These are phyloP conservation scores for Medauroidea extradentata DNA, from an alignment of 1,140 invertebrate species.

Conservation along the genomic window DNA sequence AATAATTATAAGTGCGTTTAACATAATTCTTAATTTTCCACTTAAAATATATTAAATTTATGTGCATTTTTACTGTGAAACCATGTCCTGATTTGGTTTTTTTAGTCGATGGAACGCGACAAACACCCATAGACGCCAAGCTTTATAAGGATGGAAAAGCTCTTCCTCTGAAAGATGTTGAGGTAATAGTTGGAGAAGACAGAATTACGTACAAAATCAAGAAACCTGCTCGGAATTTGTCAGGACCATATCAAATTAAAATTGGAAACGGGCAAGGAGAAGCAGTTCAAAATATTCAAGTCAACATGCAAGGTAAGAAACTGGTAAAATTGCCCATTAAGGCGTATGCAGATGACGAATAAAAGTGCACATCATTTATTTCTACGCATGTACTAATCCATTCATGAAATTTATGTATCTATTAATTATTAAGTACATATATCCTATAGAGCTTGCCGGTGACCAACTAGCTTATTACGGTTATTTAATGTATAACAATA, in stretches of 20 bases:
- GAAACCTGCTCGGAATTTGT: slow-evolving; percentile 74
- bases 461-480: too few species aligned
- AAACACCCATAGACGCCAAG: slow-evolving; percentile 83
- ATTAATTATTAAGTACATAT: too few species aligned
- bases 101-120: slow-evolving; percentile 78
- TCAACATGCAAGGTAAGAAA: slow-evolving; percentile 73
- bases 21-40: slow-evolving; percentile 18
- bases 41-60: slow-evolving; percentile 2
- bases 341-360: too few species aligned
- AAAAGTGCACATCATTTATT: too few species aligned
- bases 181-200: slow-evolving; percentile 83
- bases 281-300: slow-evolving; percentile 73
- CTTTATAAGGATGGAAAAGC: slow-evolving; percentile 83
- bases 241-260: slow-evolving; percentile 82
- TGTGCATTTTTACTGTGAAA: background rate
- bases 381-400: too few species aligned
- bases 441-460: too few species aligned
- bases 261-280: slow-evolving; percentile 84
- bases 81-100: slow-evolving; percentile 16
- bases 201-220: slow-evolving; percentile 87
- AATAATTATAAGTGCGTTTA: background rate
- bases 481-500: too few species aligned
- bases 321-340: too few species aligned
- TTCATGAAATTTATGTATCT: too few species aligned
- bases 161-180: slow-evolving; percentile 80